Evolutionary conservation across 2,113 vertebrate genomes (phyloP), one percentile per base, ranked within the genome.

Genomic region (Neolamprologus sp.): DNA sequence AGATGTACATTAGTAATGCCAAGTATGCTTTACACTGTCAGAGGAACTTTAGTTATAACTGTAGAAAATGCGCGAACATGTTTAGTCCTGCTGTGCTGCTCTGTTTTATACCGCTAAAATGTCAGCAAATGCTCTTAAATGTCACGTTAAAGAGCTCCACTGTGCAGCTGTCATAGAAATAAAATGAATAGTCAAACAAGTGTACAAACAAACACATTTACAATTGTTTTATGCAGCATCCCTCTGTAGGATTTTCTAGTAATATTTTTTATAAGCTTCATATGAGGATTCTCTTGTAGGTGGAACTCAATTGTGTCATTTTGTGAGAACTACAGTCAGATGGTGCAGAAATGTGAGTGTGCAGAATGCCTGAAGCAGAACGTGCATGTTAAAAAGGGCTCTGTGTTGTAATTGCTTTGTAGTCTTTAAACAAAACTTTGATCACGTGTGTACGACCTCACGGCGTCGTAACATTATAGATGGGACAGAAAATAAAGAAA

Each of bases 71-170:
- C 4, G 0, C 17, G 9, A 19, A 49, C 23, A 7, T 75, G 42
- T 75, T 75, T 28, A 47, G 42, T 28, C 40, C 14, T 47, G 71
- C 14, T 47, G 23, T 49, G 42, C 71, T 49, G 71, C 23, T 49
- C 71, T 19, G 71, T 19, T 75, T 75, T 1, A 75, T 28, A 12
- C 42, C 0, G 23, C 42, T 19, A 31, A 75, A 75, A 75, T 19
- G 23, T 75, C 42, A 75, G 71, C 71, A 75, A 75, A 75, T 26
- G 65, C 65, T 73, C 71, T 47, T 16, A 47, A 75, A 45, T 45
- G 23, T 75, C 71, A 31, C 5, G 2, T 49, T 49, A 75, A 75
- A 75, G 21, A 28, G 68, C 23, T 47, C 40, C 42, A 1, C 23
- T 75, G 40, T 28, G 68, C 40, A 75, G 68, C 68, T 47, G 68